Evolutionary conservation across 2,797 vertebrate genomes (phyloP).

Genomic region (Pseudotriccus pelzelni): DNA sequence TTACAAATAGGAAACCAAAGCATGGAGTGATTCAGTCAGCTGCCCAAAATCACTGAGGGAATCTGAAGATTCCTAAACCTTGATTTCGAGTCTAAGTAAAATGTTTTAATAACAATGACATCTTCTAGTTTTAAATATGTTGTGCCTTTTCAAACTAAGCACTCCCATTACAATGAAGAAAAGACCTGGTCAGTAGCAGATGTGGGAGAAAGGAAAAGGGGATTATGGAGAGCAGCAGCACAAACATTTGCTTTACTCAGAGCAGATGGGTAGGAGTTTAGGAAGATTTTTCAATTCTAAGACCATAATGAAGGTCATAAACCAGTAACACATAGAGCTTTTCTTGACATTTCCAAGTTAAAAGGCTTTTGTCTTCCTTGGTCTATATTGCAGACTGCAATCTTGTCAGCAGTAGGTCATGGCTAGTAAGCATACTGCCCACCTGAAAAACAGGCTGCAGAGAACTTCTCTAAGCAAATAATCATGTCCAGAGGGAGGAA

Average conservation of each 20-base stretch:
- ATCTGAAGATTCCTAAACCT: not conserved
- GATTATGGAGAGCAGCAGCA: slow-evolving; percentile 40
- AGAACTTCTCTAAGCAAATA: slow-evolving; percentile 13
- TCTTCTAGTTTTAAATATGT: not conserved
- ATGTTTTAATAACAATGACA: not conserved
- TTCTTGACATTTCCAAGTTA: not conserved
- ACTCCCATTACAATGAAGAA: not conserved
- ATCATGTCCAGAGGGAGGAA: not conserved
- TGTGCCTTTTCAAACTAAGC: slow-evolving; percentile 14
- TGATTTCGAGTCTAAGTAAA: not conserved
- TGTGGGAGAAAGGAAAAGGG: slow-evolving; percentile 45
- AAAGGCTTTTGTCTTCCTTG: not conserved
- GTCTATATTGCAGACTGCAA: not conserved
- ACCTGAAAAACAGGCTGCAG: not conserved
- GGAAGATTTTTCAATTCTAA: slow-evolving; percentile 42
- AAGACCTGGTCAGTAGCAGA: slow-evolving; percentile 28
- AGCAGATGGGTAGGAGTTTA: slow-evolving; percentile 38
- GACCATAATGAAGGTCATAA: slow-evolving; percentile 22
- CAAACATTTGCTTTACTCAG: slow-evolving; percentile 60
- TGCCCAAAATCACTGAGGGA: not conserved
- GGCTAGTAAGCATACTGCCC: not conserved
- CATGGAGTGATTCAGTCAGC: not conserved
- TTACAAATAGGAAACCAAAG: not conserved
- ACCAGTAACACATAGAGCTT: not conserved
- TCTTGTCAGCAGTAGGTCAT: not conserved